Base-by-base conservation (phyloP, 2,888 invertebrate species). In the Tricholauxania praeusta region DNA sequence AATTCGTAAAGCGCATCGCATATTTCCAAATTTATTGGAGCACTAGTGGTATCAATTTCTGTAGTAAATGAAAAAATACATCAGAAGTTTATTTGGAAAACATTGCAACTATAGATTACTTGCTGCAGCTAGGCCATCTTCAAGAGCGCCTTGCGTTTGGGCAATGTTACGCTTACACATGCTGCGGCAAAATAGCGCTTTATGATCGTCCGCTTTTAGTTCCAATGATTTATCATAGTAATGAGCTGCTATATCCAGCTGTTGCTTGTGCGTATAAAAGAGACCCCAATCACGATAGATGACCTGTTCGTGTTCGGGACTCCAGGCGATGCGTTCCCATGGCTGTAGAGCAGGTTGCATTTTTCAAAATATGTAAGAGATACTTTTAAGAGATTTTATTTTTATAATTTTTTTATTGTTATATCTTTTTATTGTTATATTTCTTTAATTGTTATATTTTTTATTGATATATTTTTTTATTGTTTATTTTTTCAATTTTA, bases 251-350 rank as follows among this genome's bases (percentile, higher is more conserved):
- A 82, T 80, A 49, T 83, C 83, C 72, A 84, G 78, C 28, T 84
- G 79, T 6, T 85, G 84, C 10, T 83, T 81, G 19, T 79, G 80
- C 0, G 82, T 83, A 62, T 84, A 87, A 71, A 84, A 85, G 1
- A 80, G 76, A 4, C 85, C 86, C 86, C 86, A 86, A 48, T 86
- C 86, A 7, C 83, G 79, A 17, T 84, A 86, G 17, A 87, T 82
- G n/a, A 81, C 71, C 73, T 84, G 86, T n/a, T 82, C 80, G 4
- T 83, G 79, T 55, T 85, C 83, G 0, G 79, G 78, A 14, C 76
- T 77, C 80, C 84, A 82, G 14, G 82, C 82, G 10, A 85, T 78
- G 28, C 79, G 81, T 19, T 80, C 76, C 85, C 85, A 85, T 22
- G 79, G 78, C 5, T 79, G 78, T 6, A 76, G 1, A 2, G 70